phyloP scores from a whole-genome alignment of 2,113 vertebrate genomes.

The Corythoichthys haematopterus region DNA sequence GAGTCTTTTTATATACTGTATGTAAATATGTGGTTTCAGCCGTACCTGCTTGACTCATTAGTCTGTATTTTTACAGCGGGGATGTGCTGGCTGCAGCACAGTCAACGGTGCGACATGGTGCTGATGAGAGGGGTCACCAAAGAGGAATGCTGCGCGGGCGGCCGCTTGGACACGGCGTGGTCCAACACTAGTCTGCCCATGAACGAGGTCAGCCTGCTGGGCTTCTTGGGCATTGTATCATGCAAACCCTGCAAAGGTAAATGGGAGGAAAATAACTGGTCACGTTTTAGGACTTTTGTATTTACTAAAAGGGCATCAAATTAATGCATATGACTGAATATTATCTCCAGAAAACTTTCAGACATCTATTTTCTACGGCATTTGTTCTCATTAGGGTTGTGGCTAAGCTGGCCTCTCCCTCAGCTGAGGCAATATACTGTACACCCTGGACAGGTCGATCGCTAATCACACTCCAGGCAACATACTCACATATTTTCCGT shows the following conservation, averaged over 20 bases:
- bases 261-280: slow-evolving; percentile 12
- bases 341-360: not conserved
- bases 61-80: slow-evolving; percentile 72
- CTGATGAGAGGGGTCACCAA: slow-evolving; percentile 82
- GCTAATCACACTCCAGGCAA: not conserved
- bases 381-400: not conserved
- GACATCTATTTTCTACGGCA: not conserved
- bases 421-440: not conserved
- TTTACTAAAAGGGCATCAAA: not conserved
- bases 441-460: not conserved
- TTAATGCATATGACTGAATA: not conserved
- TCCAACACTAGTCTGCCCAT: slow-evolving; percentile 87
- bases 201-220: slow-evolving; percentile 90
- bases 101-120: slow-evolving; percentile 87
- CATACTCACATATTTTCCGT: not conserved
- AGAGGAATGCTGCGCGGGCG: slow-evolving; percentile 86
- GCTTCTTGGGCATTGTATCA: slow-evolving; percentile 87
- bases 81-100: slow-evolving; percentile 93
- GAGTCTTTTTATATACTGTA: too few relatives aligned
- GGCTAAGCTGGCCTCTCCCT: not conserved
- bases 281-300: not conserved
- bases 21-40: too few relatives aligned
- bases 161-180: slow-evolving; percentile 87
- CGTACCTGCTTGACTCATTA: not conserved
- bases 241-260: slow-evolving; percentile 96